A percentile compares a stretch with the other conserved stretches of the same genome.
Evolutionary conservation across 2,113 vertebrate species (phyloP).

Genomic region (Helogale parvula): DNA sequence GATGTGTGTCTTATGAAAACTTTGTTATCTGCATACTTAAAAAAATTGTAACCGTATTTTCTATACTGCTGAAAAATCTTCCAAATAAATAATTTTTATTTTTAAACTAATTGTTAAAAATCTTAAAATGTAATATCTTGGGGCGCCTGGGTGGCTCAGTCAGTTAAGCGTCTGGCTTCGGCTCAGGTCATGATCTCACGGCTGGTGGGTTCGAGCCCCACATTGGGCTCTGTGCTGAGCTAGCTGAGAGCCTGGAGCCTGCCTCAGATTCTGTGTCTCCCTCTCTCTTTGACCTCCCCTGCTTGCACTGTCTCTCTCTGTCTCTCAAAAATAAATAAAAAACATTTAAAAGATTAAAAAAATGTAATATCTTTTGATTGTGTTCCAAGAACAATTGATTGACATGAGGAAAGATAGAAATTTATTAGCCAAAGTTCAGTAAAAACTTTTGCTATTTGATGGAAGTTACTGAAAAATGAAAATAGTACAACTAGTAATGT

Average conservation of each 20-base stretch:
- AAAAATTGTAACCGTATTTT: slow-evolving; percentile 15
- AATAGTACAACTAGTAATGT: not conserved
- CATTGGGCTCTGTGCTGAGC: too few species aligned
- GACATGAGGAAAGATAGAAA: not conserved
- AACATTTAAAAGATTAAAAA: not conserved
- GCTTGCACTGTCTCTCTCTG: too few species aligned
- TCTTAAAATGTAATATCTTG: not conserved
- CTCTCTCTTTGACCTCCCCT: too few species aligned
- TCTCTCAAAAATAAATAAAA: too few species aligned
- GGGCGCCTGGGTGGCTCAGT: too few species aligned
- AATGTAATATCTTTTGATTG: not conserved
- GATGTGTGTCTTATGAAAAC: not conserved
- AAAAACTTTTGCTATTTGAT: not conserved
- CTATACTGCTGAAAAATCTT: slow-evolving; percentile 3
- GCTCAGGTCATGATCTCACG: too few species aligned
- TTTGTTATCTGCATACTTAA: not conserved
- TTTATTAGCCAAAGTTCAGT: not conserved
- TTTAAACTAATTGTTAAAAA: slow-evolving; percentile 28
- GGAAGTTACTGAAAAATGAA: not conserved
- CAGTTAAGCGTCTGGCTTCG: too few species aligned
- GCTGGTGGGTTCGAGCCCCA: too few species aligned
- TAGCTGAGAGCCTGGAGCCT: too few species aligned
- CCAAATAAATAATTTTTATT: slow-evolving; percentile 14
- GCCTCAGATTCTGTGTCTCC: too few species aligned
- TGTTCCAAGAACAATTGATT: not conserved